Percentiles rank a stretch among this genome's conserved stretches.
phyloP scores from a whole-genome alignment of 2,888 invertebrate species.

The Dryobota labecula region DNA sequence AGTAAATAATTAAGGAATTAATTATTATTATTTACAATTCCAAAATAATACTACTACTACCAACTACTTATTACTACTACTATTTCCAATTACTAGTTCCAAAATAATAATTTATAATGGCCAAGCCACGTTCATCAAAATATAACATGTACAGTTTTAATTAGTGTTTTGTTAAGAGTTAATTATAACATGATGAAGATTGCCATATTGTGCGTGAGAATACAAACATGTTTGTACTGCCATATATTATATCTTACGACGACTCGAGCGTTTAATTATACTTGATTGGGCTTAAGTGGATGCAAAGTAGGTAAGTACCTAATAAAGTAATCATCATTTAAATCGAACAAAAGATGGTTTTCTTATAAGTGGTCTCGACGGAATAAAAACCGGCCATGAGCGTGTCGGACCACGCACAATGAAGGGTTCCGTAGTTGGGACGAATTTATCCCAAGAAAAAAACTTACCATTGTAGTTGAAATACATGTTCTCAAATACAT shows the following conservation, averaged over 20 bases:
- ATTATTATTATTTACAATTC: too few species aligned
- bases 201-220: constrained; percentile 31
- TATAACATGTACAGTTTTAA: constrained; percentile 14
- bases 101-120: background rate
- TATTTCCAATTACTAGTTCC: too few species aligned
- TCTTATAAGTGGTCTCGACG: background rate
- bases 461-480: too few species aligned
- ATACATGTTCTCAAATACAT: too few species aligned
- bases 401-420: too few species aligned
- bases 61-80: too few species aligned
- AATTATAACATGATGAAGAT: constrained; percentile 51
- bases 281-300: constrained; percentile 30
- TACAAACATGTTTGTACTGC: background rate
- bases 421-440: too few species aligned
- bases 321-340: constrained; percentile 1
- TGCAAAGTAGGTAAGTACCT: constrained; percentile 5
- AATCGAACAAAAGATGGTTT: background rate
- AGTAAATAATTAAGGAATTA: too few species aligned
- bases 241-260: background rate
- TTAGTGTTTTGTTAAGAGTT: constrained; percentile 34
- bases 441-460: too few species aligned
- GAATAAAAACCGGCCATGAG: too few species aligned
- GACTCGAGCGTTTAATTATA: constrained; percentile 21
- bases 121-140: constrained; percentile 11
- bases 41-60: too few species aligned